Percentiles rank a stretch among this genome's conserved stretches.
Evolutionary conservation across 2,888 invertebrate genomes (phyloP).

Genomic region (Pemphredon lugubris): DNA sequence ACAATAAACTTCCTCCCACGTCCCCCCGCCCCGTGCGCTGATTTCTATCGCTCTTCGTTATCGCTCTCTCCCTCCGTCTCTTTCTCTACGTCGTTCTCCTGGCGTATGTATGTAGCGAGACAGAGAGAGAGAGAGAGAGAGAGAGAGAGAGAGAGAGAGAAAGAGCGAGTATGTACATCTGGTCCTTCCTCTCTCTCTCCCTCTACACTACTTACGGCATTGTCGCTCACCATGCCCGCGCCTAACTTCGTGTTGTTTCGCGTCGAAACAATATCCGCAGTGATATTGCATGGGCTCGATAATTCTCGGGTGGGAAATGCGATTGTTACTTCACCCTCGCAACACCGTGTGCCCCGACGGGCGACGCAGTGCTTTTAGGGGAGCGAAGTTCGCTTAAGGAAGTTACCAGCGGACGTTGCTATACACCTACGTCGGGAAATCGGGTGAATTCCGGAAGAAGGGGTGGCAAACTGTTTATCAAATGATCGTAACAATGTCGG

Average conservation of each 20-base stretch:
- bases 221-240: slow-evolving; percentile 42
- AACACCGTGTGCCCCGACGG: slow-evolving; percentile 10
- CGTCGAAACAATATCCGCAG: slow-evolving; percentile 80
- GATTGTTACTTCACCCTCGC: slow-evolving; percentile 74
- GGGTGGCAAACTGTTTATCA: slow-evolving; percentile 58
- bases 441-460: slow-evolving; percentile 53
- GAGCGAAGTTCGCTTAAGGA: slow-evolving; percentile 61
- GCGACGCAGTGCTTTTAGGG: slow-evolving; percentile 37
- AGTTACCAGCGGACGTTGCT: slow-evolving; percentile 59
- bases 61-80: no score
- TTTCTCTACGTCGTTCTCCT: no score
- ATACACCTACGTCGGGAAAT: slow-evolving; percentile 50
- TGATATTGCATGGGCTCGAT: slow-evolving; percentile 78
- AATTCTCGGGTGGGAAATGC: slow-evolving; percentile 78
- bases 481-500: slow-evolving; percentile 51
- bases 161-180: no score
- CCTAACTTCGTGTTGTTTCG: slow-evolving; percentile 53
- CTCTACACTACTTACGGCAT: slow-evolving; percentile 49
- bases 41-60: slow-evolving; percentile 13
- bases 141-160: no score
- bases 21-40: slow-evolving; percentile 1
- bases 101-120: no score
- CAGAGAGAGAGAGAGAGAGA: no score
- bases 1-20: slow-evolving; percentile 56
- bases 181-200: slow-evolving; percentile 3